Evolutionary conservation across 2,888 invertebrate species (phyloP).

Genomic region (Biston betularia): DNA sequence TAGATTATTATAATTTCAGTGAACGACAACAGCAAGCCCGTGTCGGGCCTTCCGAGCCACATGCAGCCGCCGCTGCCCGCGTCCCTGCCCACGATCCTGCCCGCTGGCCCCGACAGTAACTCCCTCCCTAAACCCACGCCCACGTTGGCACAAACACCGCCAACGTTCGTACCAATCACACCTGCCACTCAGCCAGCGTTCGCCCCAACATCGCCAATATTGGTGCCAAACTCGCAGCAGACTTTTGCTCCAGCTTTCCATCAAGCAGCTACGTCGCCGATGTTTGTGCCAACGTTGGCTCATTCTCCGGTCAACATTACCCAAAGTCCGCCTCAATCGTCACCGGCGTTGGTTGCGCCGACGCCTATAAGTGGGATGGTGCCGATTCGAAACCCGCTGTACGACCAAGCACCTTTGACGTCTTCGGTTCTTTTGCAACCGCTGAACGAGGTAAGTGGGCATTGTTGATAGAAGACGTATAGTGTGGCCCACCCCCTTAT

Average conservation of each 20-base stretch:
- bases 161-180: constrained; percentile 45
- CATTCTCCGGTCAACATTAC: constrained; percentile 61
- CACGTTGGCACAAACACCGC: constrained; percentile 8
- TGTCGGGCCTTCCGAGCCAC: constrained; percentile 58
- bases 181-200: constrained; percentile 17
- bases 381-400: constrained; percentile 75
- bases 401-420: constrained; percentile 74
- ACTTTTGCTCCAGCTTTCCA: background rate
- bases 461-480: no score
- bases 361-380: constrained; percentile 75
- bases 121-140: constrained; percentile 49
- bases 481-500: no score
- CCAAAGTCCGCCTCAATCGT: constrained; percentile 57
- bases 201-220: constrained; percentile 42
- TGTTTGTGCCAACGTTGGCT: constrained; percentile 35
- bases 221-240: constrained; percentile 13
- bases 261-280: constrained; percentile 47
- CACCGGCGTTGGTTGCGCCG: constrained; percentile 62
- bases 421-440: constrained; percentile 78
- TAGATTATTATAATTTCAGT: constrained; percentile 56
- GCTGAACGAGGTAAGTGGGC: constrained; percentile 71
- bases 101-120: constrained; percentile 59
- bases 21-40: constrained; percentile 64
- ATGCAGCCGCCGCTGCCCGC: constrained; percentile 65
- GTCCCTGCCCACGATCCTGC: constrained; percentile 66